Evolutionary conservation across 1,140 invertebrate genomes (phyloP).

Genomic region (Pollicipes pollicipes): DNA sequence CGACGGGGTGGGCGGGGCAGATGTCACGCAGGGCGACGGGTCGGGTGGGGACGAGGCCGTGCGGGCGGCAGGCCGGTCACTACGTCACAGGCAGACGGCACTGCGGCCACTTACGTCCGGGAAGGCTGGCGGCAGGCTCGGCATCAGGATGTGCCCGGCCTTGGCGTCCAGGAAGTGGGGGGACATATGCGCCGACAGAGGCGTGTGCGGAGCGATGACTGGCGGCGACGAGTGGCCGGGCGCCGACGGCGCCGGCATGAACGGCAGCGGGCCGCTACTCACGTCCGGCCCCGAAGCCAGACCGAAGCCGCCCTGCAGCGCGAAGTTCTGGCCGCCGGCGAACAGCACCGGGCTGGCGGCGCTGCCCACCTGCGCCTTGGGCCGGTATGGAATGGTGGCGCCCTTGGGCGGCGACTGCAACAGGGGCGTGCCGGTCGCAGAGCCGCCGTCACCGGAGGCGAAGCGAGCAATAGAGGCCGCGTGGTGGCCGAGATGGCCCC

Average conservation of each 20-base stretch:
- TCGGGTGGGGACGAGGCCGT: no score
- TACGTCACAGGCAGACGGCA: no score
- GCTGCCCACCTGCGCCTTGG: conserved; percentile 68
- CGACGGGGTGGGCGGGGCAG: no score
- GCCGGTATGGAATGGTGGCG: conserved; percentile 95
- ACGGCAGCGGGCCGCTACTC: neutral
- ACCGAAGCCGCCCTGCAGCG: conserved; percentile 88
- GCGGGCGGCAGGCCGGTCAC: no score
- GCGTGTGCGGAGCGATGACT: neutral
- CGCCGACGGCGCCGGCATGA: neutral
- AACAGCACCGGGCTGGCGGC: conserved; percentile 72
- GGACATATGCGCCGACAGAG: neutral
- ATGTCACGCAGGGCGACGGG: no score
- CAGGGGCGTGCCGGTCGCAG: neutral
- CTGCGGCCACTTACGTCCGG: conserved; percentile 68
- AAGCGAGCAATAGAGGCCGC: neutral
- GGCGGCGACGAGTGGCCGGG: neutral
- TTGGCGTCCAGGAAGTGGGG: neutral
- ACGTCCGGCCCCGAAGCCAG: conserved; percentile 36
- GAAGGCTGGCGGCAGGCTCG: conserved; percentile 41
- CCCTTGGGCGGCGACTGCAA: conserved; percentile 85
- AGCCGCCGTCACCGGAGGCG: neutral
- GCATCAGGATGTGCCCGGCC: conserved; percentile 1
- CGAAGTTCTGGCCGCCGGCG: conserved; percentile 77
- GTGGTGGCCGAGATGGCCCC: no score